Evolutionary conservation across 2,113 vertebrate species (phyloP), one percentile per base, ranked within the genome.

Genomic region (Anthoscopus minutus): DNA sequence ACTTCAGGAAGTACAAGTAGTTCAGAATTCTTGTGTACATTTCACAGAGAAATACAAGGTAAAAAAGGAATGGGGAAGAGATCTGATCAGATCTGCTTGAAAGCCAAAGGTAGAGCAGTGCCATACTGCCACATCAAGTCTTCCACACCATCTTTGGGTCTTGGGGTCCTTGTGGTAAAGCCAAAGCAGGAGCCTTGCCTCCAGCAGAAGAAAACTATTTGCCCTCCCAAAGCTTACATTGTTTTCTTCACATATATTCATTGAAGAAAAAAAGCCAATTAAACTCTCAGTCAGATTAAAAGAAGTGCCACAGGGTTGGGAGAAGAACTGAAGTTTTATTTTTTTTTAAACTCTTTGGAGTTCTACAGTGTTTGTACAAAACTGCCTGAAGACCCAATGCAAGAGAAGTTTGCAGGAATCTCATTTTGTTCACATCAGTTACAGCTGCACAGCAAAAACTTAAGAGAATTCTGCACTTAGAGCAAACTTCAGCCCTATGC

Each of bases 101-200:
- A 60, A 87, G 54, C 45, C 7, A 10, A 66, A 62, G 37, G 28
- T 33, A 47, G 0, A 22, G 19, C 5, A 13, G 35, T 9, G 13
- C 25, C 25, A 37, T 6, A 3, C 8, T 23, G 22, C 5, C 1
- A 22, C 3, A 6, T 16, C 5, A 6, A 24, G 12, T 23, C 51
- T 60, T 83, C 33, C 42, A 35, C 25, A 28, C 23, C 1, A 0
- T 30, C 28, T 78, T 57, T 15, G 35, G 16, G 9, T 23, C 40
- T 61, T 15, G 18, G 31, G 53, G 50, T 40, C 14, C 30, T 33
- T 27, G 21, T 40, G 21, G 50, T 23, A 56, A 83, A 83, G 72
- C 9, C 37, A 57, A 64, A 77, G 44, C 33, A 38, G 0, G 1
- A 80, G n/a, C 27, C 53, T 28, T 53, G 54, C 27, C 38, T 19